Evolutionary conservation across 1,140 invertebrate species (phyloP).

Genomic region (Cotesia chilonis): DNA sequence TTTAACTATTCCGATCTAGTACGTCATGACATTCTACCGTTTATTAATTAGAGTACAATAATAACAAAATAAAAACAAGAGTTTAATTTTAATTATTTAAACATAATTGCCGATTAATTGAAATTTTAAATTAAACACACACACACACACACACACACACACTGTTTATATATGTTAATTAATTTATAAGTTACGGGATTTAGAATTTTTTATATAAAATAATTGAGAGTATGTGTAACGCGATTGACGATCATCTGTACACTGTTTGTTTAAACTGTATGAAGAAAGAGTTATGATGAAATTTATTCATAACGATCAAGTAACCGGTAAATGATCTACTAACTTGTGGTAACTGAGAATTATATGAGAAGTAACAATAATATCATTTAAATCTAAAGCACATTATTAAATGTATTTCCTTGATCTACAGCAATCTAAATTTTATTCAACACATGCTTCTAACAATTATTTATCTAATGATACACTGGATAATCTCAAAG

Average conservation of each 20-base stretch:
- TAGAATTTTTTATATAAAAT: too few species aligned
- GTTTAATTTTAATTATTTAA: too few species aligned
- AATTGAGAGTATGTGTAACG: too few species aligned
- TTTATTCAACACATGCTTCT: neutral
- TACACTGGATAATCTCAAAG: neutral
- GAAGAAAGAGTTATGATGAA: too few species aligned
- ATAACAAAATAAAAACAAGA: neutral
- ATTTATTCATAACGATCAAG: too few species aligned
- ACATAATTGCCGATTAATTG: too few species aligned
- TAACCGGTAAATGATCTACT: neutral
- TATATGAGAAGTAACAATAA: neutral
- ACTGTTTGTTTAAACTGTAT: too few species aligned
- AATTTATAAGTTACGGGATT: too few species aligned
- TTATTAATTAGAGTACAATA: slow-evolving; percentile 16
- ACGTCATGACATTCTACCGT: slow-evolving; percentile 7
- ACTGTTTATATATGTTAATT: too few species aligned
- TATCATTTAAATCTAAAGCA: neutral
- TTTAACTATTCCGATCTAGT: neutral
- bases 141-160: too few species aligned
- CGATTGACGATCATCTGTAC: too few species aligned
- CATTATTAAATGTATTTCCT: neutral
- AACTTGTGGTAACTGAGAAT: neutral
- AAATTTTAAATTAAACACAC: too few species aligned
- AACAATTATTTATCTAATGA: neutral
- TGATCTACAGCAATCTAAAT: neutral